Conservation (phyloP, 2,888 invertebrate species). For the Blastobasis adustella region DNA sequence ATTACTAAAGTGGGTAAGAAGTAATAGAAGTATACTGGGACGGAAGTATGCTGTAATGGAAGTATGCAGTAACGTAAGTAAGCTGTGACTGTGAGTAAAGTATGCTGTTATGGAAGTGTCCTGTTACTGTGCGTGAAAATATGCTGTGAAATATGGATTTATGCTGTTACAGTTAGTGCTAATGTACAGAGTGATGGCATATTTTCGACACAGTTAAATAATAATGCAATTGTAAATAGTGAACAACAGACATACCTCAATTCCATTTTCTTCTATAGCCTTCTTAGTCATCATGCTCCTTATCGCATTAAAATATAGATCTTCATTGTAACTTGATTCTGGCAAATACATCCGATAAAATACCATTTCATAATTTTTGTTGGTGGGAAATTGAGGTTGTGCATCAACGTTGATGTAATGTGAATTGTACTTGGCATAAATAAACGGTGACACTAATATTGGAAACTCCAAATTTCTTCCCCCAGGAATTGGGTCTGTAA, state of each 20-base stretch:
- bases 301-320: constrained; percentile 77
- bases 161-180: no score
- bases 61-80: no score
- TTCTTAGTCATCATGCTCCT: constrained; percentile 76
- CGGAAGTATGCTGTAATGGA: no score
- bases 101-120: no score
- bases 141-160: no score
- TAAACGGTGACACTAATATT: constrained; percentile 76
- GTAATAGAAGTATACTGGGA: no score
- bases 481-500: constrained; percentile 84
- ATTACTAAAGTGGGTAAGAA: no score
- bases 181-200: no score
- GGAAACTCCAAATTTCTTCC: constrained; percentile 84
- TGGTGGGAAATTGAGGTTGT: constrained; percentile 46
- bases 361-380: constrained; percentile 36
- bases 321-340: constrained; percentile 67
- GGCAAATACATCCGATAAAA: constrained; percentile 79
- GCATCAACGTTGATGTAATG: constrained; percentile 69
- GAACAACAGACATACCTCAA: constrained; percentile 48
- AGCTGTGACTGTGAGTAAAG: no score
- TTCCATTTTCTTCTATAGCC: constrained; percentile 66
- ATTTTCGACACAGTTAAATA: no score
- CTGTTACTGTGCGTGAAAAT: no score
- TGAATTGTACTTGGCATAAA: constrained; percentile 45
- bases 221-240: no score